Conservation (phyloP, 2,113 vertebrate species). For the Perccottus glenii region DNA sequence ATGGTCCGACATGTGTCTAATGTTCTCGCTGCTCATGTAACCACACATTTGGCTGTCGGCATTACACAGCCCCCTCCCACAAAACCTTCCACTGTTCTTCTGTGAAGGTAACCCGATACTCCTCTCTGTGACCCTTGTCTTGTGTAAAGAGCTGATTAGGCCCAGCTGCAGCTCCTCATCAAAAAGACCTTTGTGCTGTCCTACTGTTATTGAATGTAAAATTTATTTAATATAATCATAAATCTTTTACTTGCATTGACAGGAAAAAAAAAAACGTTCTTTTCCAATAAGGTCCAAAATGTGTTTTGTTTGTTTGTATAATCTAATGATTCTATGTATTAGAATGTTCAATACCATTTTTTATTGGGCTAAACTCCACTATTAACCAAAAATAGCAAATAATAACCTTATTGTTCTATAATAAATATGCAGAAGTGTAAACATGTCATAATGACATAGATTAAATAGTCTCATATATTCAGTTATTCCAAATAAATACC, state of each 20-base stretch:
- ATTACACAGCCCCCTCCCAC: constrained; percentile 18
- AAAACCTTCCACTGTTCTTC: constrained; percentile 25
- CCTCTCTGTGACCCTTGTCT: constrained; percentile 74
- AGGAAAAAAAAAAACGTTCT: too few relatives aligned
- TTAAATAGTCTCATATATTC: constrained; percentile 12
- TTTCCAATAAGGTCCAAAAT: too few relatives aligned
- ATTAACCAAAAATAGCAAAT: not conserved
- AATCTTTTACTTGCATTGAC: too few relatives aligned
- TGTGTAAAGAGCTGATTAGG: constrained; percentile 76
- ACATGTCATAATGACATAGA: constrained; percentile 10
- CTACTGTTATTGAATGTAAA: too few relatives aligned
- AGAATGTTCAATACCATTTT: too few relatives aligned
- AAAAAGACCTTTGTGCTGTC: too few relatives aligned
- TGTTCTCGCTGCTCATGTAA: constrained; percentile 62
- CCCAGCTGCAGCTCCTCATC: constrained; percentile 74
- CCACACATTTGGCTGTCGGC: constrained; percentile 52
- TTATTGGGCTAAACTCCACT: too few relatives aligned
- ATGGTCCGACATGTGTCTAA: constrained; percentile 70
- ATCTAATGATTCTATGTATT: too few relatives aligned
- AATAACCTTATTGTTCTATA: not conserved
- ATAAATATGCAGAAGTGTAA: constrained; percentile 12
- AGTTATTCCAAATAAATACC: too few relatives aligned
- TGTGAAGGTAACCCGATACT: constrained; percentile 64
- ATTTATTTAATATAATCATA: too few relatives aligned
- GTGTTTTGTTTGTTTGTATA: too few relatives aligned